Percentiles rank a stretch among this genome's conserved stretches.
Conservation (phyloP, 2,113 vertebrate genomes). For the Podarcis muralis region DNA sequence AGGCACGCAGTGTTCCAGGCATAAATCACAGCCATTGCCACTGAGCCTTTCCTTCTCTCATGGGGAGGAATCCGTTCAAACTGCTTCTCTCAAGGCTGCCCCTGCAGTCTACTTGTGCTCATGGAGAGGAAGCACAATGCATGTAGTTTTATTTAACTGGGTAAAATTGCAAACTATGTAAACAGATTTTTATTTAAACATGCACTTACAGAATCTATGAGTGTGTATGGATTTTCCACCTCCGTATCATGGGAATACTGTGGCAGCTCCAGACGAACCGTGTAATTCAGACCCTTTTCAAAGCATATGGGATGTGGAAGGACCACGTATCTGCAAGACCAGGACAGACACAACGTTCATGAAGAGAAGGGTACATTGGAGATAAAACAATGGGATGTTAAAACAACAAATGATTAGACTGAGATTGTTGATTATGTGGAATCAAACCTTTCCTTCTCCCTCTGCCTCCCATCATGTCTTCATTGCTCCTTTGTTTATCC, state of each 20-base stretch:
- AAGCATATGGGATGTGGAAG: conserved; percentile 91
- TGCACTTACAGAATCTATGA: conserved; percentile 92
- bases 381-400: not conserved
- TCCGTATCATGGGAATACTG: conserved; percentile 85
- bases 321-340: conserved; percentile 81
- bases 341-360: conserved; percentile 44
- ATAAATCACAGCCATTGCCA: not conserved
- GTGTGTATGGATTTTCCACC: conserved; percentile 88
- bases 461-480: conserved; percentile 7
- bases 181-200: not conserved
- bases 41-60: not conserved
- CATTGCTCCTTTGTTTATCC: conserved; percentile 14
- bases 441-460: not conserved
- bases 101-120: not conserved
- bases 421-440: not conserved
- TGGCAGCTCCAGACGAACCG: conserved; percentile 86
- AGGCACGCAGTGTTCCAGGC: not conserved
- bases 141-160: not conserved
- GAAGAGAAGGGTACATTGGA: conserved; percentile 11
- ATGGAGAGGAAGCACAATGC: not conserved
- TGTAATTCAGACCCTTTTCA: conserved; percentile 93
- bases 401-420: conserved; percentile 14
- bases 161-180: not conserved
- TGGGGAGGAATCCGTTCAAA: not conserved
- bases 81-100: not conserved